Base-by-base conservation (phyloP, 2,113 vertebrate genomes). In the Probosciger aterrimus region DNA sequence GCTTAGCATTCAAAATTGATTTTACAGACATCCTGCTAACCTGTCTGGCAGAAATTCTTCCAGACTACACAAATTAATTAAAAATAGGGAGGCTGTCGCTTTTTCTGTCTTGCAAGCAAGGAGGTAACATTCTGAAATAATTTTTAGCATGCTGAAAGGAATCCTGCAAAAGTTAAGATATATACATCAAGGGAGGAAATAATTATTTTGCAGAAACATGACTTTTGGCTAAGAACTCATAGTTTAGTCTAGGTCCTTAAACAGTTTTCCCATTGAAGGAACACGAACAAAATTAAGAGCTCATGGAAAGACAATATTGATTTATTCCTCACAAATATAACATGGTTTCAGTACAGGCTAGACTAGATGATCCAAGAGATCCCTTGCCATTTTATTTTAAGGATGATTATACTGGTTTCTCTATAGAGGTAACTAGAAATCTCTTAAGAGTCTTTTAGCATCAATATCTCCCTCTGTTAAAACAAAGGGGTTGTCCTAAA, bases 21-120 rank as follows among this genome's bases (percentile, higher is more conserved):
- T 97, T 96, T 92, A 86, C 77, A 97, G 95, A 87, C 91, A 92
- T 87, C 49, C 74, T 94, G 87, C 78, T 95, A 96, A 95, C 94
- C 91, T 88, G 91, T 88, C 91, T 94, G 68, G 78, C 67, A 91
- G 84, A 93, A 77, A 95, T 85, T 93, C 63, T 35, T 73, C 85
- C 79, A 96, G 85, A 94, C 90, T 77, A 90, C 46, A 90, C 50
- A 94, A 90, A 94, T 85, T 65, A 94, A 94, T 92, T 91, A 63
- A 86, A 75, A 92, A 86, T 2, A 92, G 55, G 16, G 68, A 95
- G 46, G 17, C 10, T 82, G 63, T 53, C n/a, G 50, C n/a, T 74
- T 88, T 89, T 76, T 44, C 71, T 63, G 30, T 62, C 44, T 85
- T 70, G 59, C 4, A 90, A 77, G 52, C n/a, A 90, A 63, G n/a